Percentiles rank a stretch among this genome's conserved stretches.
phyloP scores from a whole-genome alignment of 2,888 invertebrate species.

The Cephus spinipes region DNA sequence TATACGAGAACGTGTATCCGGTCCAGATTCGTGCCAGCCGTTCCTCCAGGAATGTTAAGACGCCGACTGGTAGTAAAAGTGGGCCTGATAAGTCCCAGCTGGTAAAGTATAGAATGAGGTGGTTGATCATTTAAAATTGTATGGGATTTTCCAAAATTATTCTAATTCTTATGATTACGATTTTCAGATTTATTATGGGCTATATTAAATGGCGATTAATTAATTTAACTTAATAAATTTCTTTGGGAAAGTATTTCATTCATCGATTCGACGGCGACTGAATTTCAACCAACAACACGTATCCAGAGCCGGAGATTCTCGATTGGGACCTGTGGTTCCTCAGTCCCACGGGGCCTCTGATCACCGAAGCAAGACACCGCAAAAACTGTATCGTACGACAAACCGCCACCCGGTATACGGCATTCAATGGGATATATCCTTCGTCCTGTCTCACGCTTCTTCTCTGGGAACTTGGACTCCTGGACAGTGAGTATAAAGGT shows the following conservation, averaged over 20 bases:
- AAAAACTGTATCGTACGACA: conserved; percentile 37
- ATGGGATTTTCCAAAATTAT: neutral
- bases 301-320: neutral
- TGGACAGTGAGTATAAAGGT: neutral
- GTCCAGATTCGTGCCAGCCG: conserved; percentile 11
- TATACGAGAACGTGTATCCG: conserved; percentile 4
- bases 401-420: conserved; percentile 1
- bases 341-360: conserved; percentile 27
- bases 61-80: neutral
- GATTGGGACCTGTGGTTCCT: neutral
- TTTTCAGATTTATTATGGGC: neutral
- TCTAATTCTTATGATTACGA: neutral
- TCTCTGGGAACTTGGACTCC: neutral
- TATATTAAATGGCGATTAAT: neutral
- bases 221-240: neutral
- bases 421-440: conserved; percentile 3
- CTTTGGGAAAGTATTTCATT: neutral
- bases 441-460: conserved; percentile 9
- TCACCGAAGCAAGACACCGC: conserved; percentile 56
- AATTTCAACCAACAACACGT: conserved; percentile 36
- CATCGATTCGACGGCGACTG: conserved; percentile 28
- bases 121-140: neutral
- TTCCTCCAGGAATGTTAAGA: conserved; percentile 2
- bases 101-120: neutral
- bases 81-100: neutral